Evolutionary conservation across 2,888 invertebrate genomes (phyloP), one percentile per base, ranked within the genome.

Genomic region (Perizoma affinitatum): DNA sequence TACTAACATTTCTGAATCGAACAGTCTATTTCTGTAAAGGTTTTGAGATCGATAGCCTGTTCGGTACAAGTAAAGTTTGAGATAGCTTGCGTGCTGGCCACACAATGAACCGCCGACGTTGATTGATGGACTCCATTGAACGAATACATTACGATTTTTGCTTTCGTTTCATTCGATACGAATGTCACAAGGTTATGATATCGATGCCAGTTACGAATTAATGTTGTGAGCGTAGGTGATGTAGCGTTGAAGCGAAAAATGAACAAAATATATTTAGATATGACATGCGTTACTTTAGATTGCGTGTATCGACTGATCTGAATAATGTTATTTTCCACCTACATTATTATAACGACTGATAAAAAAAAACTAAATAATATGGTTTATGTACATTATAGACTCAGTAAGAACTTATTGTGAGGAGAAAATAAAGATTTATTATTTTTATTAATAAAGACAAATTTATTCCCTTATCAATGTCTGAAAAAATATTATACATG

Each of bases 101-200:
- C 90, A 92, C 92, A 91, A 92, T 88, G 86, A 88, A 88, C 85
- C 80, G 83, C 67, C 76, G 91, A 90, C 91, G 73, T 89, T 91
- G 92, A 92, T 91, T 85, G 88, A 92, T 91, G 88, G 79, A 80
- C 79, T 72, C 78, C 88, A 88, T 90, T 89, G 84, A 90, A 90
- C 88, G 90, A 91, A 90, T 89, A 91, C 90, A 91, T 91, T 92
- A 92, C 87, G 86, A 91, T 90, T 92, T 90, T 90, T 92, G 91
- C 92, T 91, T 91, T 91, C 90, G 84, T 85, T 84, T 82, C 83
- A 78, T 88, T 88, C 86, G 88, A 90, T 91, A 87, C 85, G 85
- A 88, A 90, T 90, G 88, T 90, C 90, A 88, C 87, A 86, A 91
- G 88, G 90, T 88, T 91, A 89, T 90, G 91, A 90, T 90, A 92